phyloP scores from a whole-genome alignment of 2,797 vertebrate species.

The Acrossocheilus fasciatus region DNA sequence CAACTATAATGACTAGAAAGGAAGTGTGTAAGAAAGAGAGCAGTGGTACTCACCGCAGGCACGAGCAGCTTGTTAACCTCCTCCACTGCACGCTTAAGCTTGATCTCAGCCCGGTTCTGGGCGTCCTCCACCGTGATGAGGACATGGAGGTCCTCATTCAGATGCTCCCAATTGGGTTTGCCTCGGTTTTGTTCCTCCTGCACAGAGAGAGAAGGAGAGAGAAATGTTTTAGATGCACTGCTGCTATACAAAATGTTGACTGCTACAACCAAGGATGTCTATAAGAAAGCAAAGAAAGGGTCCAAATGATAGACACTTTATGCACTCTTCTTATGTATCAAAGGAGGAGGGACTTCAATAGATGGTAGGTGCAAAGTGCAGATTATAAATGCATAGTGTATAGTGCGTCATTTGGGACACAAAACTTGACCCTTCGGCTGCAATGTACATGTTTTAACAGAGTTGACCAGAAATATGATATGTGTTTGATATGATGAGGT shows the following conservation, averaged over 20 bases:
- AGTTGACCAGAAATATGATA: background rate
- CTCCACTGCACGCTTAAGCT: conserved; percentile 89
- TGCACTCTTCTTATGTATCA: background rate
- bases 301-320: background rate
- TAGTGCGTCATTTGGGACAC: background rate
- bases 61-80: conserved; percentile 93
- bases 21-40: conserved; percentile 30
- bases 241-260: background rate
- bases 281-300: no score
- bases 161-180: conserved; percentile 94
- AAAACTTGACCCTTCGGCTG: background rate
- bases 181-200: conserved; percentile 94
- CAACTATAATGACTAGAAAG: conserved; percentile 11
- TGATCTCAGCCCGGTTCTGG: conserved; percentile 92
- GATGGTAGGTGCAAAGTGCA: background rate
- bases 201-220: background rate
- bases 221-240: background rate
- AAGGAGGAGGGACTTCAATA: background rate
- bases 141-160: conserved; percentile 94
- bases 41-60: conserved; percentile 85
- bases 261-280: background rate
- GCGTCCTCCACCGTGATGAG: conserved; percentile 93
- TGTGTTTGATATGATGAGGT: conserved; percentile 19
- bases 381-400: background rate
- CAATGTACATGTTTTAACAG: background rate